Evolutionary conservation across 2,113 vertebrate species (phyloP).

Genomic region (Uria aalge): DNA sequence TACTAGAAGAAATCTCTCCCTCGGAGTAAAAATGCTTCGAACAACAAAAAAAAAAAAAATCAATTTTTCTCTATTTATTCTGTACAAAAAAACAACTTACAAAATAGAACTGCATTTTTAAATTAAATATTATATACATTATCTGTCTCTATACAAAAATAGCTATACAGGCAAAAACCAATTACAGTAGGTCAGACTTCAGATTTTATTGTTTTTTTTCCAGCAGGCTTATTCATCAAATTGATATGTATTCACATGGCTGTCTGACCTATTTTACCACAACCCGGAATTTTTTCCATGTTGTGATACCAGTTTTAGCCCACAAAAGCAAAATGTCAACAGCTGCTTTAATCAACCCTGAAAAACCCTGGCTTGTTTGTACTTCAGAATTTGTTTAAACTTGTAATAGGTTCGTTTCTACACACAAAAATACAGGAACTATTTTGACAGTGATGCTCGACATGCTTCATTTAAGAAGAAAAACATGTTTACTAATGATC

Average conservation of each 20-base stretch:
- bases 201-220: background rate
- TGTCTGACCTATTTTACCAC: background rate
- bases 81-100: background rate
- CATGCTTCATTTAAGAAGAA: background rate
- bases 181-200: background rate
- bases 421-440: background rate
- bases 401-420: background rate
- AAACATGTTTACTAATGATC: background rate
- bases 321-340: conserved; percentile 6
- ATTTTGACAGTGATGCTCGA: background rate
- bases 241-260: background rate
- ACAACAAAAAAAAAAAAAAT: background rate
- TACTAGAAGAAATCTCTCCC: background rate
- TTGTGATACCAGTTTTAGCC: background rate
- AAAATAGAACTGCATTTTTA: background rate
- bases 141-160: background rate
- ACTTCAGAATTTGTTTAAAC: background rate
- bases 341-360: background rate
- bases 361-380: background rate
- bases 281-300: conserved; percentile 6
- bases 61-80: background rate
- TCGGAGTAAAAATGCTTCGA: background rate
- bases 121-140: background rate
- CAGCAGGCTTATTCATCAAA: background rate
- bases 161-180: background rate